phyloP scores from a whole-genome alignment of 30 jellyfish, hydroid and myxozoan species.

The Pelagia noctiluca region DNA sequence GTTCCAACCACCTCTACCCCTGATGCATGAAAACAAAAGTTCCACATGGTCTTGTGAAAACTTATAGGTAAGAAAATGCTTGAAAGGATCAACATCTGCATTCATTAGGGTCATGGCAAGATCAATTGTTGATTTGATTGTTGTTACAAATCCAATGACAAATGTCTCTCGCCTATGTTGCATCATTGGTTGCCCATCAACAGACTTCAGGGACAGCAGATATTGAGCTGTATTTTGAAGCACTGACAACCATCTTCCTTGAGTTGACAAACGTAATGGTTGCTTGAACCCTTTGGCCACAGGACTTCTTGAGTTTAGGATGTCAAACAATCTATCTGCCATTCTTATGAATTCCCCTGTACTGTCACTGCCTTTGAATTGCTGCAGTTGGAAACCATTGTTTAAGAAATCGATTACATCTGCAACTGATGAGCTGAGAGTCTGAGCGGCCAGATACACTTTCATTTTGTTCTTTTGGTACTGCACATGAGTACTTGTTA shows the following conservation, averaged over 20 bases:
- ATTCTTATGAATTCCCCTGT: conserved; percentile 35
- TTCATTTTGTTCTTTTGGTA: background rate
- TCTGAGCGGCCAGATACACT: background rate
- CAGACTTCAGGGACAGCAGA: conserved; percentile 10
- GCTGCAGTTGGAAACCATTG: background rate
- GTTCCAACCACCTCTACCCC: conserved; percentile 66
- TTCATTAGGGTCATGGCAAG: conserved; percentile 13
- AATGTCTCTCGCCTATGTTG: conserved; percentile 41
- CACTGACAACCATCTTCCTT: conserved; percentile 26
- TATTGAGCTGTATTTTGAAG: conserved; percentile 1
- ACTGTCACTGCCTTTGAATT: conserved; percentile 43
- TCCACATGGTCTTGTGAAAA: conserved; percentile 58
- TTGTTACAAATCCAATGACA: conserved; percentile 28
- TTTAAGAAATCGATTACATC: conserved; percentile 27
- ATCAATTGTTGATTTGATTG: conserved; percentile 32
- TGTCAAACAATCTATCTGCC: conserved; percentile 36
- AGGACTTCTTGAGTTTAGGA: conserved; percentile 55
- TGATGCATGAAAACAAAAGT: conserved; percentile 50
- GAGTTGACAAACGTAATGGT: conserved; percentile 18
- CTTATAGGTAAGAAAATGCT: conserved; percentile 29
- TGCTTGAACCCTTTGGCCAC: conserved; percentile 51
- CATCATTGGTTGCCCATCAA: background rate
- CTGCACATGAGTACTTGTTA: background rate
- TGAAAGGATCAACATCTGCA: conserved; percentile 37
- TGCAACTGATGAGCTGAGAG: conserved; percentile 19